Evolutionary conservation across 2,888 invertebrate genomes (phyloP).

Genomic region (Bombylius major): DNA sequence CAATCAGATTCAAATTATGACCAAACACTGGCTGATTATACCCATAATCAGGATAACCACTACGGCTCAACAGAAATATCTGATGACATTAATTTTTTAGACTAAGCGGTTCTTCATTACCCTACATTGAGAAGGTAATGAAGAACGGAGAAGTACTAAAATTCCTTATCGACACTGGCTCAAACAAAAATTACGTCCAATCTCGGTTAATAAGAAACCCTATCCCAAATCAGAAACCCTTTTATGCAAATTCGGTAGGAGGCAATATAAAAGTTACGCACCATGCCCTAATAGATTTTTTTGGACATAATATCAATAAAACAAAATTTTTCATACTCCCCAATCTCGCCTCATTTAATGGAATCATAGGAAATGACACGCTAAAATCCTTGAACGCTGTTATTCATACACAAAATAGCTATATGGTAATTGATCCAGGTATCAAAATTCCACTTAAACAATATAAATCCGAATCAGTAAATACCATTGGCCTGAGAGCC

Average conservation of each 20-base stretch:
- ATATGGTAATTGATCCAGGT: slow-evolving; percentile 3
- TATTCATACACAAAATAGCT: slow-evolving; percentile 5
- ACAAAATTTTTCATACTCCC: slow-evolving; percentile 10
- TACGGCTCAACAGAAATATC: background rate
- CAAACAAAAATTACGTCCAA: slow-evolving; percentile 15
- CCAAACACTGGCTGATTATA: background rate
- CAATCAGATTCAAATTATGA: background rate
- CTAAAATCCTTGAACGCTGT: slow-evolving; percentile 5
- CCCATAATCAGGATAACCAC: background rate
- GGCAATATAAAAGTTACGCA: slow-evolving; percentile 11
- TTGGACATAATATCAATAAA: slow-evolving; percentile 2
- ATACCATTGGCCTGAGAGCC: slow-evolving; percentile 1
- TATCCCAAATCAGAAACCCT: slow-evolving; percentile 9
- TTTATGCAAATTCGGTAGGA: slow-evolving; percentile 10
- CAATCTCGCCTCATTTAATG: slow-evolving; percentile 4
- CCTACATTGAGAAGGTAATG: slow-evolving; percentile 12
- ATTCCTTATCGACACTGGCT: slow-evolving; percentile 15
- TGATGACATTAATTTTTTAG: slow-evolving; percentile 16
- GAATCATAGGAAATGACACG: slow-evolving; percentile 10
- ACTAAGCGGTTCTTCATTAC: slow-evolving; percentile 14
- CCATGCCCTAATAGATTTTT: slow-evolving; percentile 6
- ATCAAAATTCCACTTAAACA: slow-evolving; percentile 4
- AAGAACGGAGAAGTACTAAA: slow-evolving; percentile 13
- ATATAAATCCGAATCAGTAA: background rate
- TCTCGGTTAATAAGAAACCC: slow-evolving; percentile 6